These are phyloP conservation scores for Potamilus streckersoni DNA, from an alignment of 1,140 invertebrate species.

Conservation along the genomic window DNA sequence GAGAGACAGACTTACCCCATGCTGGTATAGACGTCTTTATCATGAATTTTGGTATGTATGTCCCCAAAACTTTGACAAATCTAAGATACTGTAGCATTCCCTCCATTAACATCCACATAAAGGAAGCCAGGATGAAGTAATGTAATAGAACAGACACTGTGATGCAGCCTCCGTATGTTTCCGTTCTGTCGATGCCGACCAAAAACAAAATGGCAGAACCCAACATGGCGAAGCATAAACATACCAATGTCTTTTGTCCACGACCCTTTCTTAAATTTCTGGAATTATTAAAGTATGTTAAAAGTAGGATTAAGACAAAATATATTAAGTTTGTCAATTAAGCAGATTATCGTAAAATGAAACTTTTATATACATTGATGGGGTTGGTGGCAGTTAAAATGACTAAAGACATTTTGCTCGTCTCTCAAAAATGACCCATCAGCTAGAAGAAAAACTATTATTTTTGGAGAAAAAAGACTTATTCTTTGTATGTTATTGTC, in stretches of 20 bases:
- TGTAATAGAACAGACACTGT: constrained; percentile 65
- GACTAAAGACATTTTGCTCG: too few relatives aligned
- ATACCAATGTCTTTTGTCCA: constrained; percentile 58
- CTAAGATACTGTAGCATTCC: constrained; percentile 68
- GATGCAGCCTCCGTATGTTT: constrained; percentile 52
- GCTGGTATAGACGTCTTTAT: constrained; percentile 65
- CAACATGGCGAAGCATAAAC: constrained; percentile 56
- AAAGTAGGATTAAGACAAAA: not conserved
- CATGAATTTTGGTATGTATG: constrained; percentile 65
- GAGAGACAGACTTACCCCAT: constrained; percentile 62
- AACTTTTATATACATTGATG: too few relatives aligned
- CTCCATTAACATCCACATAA: constrained; percentile 70
- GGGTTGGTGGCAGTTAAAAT: too few relatives aligned
- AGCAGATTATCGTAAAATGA: too few relatives aligned
- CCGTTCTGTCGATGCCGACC: constrained; percentile 50
- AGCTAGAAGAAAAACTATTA: too few relatives aligned
- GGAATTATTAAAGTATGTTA: not conserved
- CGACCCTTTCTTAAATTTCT: constrained; percentile 54
- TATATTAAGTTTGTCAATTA: too few relatives aligned
- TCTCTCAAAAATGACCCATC: too few relatives aligned
- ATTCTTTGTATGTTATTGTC: too few relatives aligned
- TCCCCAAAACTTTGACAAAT: constrained; percentile 69
- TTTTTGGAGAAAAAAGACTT: too few relatives aligned
- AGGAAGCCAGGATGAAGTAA: constrained; percentile 68
- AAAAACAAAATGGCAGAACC: constrained; percentile 55